phyloP scores from a whole-genome alignment of 2,888 invertebrate genomes.

The Drosophila yooni region DNA sequence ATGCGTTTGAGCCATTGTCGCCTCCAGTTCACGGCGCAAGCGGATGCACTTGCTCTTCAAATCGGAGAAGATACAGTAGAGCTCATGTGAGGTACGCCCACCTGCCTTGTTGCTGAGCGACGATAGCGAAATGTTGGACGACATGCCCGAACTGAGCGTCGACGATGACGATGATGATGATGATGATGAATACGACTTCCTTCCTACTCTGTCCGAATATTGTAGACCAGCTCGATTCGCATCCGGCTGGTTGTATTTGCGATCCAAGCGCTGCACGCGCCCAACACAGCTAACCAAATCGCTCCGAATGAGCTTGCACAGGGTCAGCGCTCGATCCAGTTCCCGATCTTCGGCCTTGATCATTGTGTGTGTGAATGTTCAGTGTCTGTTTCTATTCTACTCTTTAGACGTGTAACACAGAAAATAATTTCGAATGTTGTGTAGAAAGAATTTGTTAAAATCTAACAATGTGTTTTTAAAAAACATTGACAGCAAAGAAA shows the following conservation, averaged over 20 bases:
- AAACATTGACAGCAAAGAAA: not conserved
- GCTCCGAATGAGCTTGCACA: conserved; percentile 40
- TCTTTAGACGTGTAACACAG: conserved; percentile 31
- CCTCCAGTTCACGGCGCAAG: conserved; percentile 58
- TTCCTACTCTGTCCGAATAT: conserved; percentile 1
- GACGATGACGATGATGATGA: not conserved
- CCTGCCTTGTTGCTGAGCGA: conserved; percentile 16
- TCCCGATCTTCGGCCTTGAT: conserved; percentile 41
- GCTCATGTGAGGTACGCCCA: conserved; percentile 50
- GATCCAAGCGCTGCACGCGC: conserved; percentile 47
- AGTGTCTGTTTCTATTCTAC: conserved; percentile 36
- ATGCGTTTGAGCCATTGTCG: conserved; percentile 38
- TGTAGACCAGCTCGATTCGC: conserved; percentile 14
- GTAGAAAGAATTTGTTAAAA: conserved; percentile 27
- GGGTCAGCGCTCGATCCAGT: conserved; percentile 55
- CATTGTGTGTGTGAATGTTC: conserved; percentile 38
- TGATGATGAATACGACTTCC: not conserved
- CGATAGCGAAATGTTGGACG: conserved; percentile 17
- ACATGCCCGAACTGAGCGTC: conserved; percentile 1
- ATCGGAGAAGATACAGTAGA: conserved; percentile 48
- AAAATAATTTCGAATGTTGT: conserved; percentile 45
- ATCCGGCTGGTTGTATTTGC: conserved; percentile 50
- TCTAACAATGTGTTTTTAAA: conserved; percentile 29
- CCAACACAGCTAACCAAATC: conserved; percentile 52
- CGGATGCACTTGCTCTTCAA: conserved; percentile 61